A percentile compares a stretch with the other conserved stretches of the same genome.
phyloP scores from a whole-genome alignment of 1,140 invertebrate species.

The Drosophila sturtevanti region DNA sequence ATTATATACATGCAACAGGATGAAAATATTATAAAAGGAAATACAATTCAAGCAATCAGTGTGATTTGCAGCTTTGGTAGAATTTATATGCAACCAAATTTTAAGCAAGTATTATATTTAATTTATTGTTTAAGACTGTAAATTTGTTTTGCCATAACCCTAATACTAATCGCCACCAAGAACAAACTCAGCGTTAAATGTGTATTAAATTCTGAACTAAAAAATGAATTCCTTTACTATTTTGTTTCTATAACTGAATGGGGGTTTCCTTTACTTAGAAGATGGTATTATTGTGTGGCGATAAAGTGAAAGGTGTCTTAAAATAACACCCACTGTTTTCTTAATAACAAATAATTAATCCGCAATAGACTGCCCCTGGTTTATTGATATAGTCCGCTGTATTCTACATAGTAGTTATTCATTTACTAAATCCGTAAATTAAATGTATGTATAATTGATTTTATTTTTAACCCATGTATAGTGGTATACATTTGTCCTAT shows the following conservation, averaged over 20 bases:
- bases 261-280: too few relatives aligned
- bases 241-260: not conserved
- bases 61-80: not conserved
- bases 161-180: not conserved
- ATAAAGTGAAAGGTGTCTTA: too few relatives aligned
- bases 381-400: too few relatives aligned
- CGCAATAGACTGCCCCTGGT: too few relatives aligned
- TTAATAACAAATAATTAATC: too few relatives aligned
- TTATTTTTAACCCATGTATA: not conserved
- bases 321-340: too few relatives aligned
- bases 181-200: constrained; percentile 61
- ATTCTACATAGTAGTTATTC: too few relatives aligned
- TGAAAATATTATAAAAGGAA: not conserved
- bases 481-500: constrained; percentile 27
- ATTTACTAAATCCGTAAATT: not conserved
- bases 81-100: not conserved
- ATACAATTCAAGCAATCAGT: not conserved
- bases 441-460: not conserved
- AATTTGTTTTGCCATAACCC: constrained; percentile 33
- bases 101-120: not conserved
- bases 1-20: too few relatives aligned
- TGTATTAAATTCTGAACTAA: constrained; percentile 73
- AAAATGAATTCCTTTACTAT: constrained; percentile 10
- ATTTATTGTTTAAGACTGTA: constrained; percentile 15
- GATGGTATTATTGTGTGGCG: too few relatives aligned